Percentiles rank a stretch among this genome's conserved stretches.
Evolutionary conservation across 1,140 invertebrate species (phyloP).

Genomic region (Melanaphis sacchari): DNA sequence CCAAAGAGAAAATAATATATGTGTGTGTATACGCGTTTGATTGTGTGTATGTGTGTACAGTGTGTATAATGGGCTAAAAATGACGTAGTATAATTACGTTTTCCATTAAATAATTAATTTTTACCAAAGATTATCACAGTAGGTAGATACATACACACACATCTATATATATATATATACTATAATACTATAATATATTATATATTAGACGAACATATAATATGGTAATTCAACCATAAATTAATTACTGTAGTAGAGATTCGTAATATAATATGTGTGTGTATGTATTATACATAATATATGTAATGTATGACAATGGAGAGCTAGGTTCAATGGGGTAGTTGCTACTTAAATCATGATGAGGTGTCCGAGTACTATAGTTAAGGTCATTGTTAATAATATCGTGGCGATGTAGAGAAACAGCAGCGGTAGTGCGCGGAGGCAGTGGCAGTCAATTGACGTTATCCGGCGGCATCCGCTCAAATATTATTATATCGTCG

Average conservation of each 20-base stretch:
- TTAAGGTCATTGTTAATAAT: slow-evolving; percentile 23
- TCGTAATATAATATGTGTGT: neutral
- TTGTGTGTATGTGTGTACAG: neutral
- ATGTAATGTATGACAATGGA: neutral
- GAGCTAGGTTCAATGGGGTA: neutral
- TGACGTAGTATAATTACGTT: slow-evolving; percentile 23
- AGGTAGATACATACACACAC: neutral
- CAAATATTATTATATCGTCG: neutral
- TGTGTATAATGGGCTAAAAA: slow-evolving; percentile 8
- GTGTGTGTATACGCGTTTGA: neutral
- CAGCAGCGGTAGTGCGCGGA: neutral
- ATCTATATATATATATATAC: neutral
- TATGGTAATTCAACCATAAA: slow-evolving; percentile 5
- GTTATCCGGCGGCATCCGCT: slow-evolving; percentile 26
- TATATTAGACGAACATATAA: neutral
- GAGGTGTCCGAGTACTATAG: neutral
- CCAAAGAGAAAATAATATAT: slow-evolving; percentile 26
- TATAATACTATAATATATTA: slow-evolving; percentile 1
- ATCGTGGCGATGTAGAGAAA: neutral
- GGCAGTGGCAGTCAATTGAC: neutral
- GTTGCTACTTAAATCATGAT: slow-evolving; percentile 4
- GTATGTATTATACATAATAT: neutral
- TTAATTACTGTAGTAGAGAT: neutral
- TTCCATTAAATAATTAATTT: slow-evolving; percentile 45
- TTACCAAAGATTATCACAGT: slow-evolving; percentile 38